Percentiles rank a stretch among this genome's conserved stretches.
Evolutionary conservation across 2,113 vertebrate genomes (phyloP).

Genomic region (Cyprinodon brontotheroides): DNA sequence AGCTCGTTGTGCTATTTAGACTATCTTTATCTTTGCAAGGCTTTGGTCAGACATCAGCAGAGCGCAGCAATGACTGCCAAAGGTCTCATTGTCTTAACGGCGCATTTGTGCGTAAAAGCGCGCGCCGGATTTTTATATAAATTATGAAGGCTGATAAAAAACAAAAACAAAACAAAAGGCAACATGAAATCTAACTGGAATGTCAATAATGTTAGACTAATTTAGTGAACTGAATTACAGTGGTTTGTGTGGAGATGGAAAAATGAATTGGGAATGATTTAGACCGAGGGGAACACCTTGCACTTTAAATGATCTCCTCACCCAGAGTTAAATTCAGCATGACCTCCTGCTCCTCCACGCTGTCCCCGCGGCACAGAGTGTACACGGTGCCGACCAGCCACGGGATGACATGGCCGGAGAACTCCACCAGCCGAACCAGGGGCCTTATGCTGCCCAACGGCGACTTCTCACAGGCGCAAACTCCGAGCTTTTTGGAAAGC

Average conservation of each 20-base stretch:
- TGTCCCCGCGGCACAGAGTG: slow-evolving; percentile 82
- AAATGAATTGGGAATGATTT: not conserved
- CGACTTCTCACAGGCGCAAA: slow-evolving; percentile 87
- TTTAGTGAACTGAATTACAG: not conserved
- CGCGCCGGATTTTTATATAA: slow-evolving; percentile 2
- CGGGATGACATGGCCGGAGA: slow-evolving; percentile 88
- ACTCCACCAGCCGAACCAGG: slow-evolving; percentile 88
- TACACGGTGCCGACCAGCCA: slow-evolving; percentile 87
- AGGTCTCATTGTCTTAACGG: not conserved
- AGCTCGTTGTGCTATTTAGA: slow-evolving; percentile 10
- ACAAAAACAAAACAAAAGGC: not conserved
- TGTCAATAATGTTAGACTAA: not conserved
- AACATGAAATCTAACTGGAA: not conserved
- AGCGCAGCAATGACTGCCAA: not conserved
- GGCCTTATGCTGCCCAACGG: slow-evolving; percentile 87
- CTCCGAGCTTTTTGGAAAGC: slow-evolving; percentile 88
- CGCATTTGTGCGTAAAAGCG: slow-evolving; percentile 37
- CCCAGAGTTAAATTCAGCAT: slow-evolving; percentile 89
- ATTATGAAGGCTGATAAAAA: not conserved
- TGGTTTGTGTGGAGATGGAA: not conserved
- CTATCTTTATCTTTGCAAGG: not conserved
- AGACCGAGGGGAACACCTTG: not conserved
- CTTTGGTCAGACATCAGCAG: not conserved
- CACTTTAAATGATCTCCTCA: slow-evolving; percentile 29
- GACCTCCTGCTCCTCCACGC: slow-evolving; percentile 84